Conservation (phyloP, 1,140 invertebrate species). For the Neuroterus valhalla region DNA sequence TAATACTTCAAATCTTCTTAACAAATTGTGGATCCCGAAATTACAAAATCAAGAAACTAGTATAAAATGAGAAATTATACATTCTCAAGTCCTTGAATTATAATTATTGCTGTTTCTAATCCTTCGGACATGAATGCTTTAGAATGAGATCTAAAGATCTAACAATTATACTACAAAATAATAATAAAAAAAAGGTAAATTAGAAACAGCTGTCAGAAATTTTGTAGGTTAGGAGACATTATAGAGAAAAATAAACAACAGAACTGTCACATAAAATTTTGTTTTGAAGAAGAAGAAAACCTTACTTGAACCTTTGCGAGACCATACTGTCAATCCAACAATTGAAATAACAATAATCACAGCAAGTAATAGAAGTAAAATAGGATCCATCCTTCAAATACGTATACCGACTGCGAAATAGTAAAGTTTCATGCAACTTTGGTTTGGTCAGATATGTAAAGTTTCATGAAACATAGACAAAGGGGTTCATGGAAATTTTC, state of each 20-base stretch:
- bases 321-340: conserved; percentile 67
- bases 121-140: too few species aligned
- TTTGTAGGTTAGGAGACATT: conserved; percentile 42
- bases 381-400: conserved; percentile 71
- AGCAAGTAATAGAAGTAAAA: conserved; percentile 72
- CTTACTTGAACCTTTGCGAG: conserved; percentile 56
- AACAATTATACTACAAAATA: not conserved
- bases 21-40: too few species aligned
- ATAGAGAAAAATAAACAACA: not conserved
- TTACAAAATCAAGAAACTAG: too few species aligned
- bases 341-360: conserved; percentile 71
- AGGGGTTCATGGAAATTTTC: too few species aligned
- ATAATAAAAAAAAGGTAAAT: not conserved
- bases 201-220: conserved; percentile 45
- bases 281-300: conserved; percentile 10
- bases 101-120: too few species aligned
- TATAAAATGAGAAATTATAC: conserved; percentile 23
- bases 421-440: too few species aligned
- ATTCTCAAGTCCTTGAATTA: not conserved
- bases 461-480: too few species aligned
- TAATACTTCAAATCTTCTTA: too few species aligned
- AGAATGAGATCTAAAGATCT: not conserved
- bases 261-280: conserved; percentile 7
- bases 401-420: too few species aligned
- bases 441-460: too few species aligned